Conservation (phyloP, 2,888 invertebrate genomes). For the Lissonota sp. region DNA sequence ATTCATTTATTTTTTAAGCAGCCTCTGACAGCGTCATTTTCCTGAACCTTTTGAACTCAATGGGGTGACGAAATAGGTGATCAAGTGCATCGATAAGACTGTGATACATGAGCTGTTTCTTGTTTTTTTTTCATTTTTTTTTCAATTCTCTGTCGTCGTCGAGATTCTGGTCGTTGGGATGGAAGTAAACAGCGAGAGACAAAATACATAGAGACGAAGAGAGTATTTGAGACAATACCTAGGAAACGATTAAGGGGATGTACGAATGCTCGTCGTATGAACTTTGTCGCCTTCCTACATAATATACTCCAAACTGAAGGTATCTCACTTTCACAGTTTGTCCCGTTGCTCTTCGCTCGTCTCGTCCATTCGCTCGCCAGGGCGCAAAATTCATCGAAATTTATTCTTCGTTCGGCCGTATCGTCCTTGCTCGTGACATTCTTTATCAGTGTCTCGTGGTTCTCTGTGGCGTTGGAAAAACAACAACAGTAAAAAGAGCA, state of each 20-base stretch:
- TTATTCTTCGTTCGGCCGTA: conserved; percentile 84
- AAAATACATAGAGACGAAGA: conserved; percentile 7
- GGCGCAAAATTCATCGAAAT: conserved; percentile 93
- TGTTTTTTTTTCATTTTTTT: conserved; percentile 24
- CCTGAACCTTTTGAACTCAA: conserved; percentile 57
- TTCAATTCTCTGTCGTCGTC: background rate
- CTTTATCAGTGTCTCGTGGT: conserved; percentile 76
- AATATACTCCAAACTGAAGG: conserved; percentile 82
- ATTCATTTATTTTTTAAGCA: conserved; percentile 10
- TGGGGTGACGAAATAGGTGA: conserved; percentile 61
- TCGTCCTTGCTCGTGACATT: conserved; percentile 76
- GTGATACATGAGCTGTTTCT: conserved; percentile 34
- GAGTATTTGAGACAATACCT: conserved; percentile 76
- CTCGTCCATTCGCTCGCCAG: conserved; percentile 90
- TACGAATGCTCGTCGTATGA: conserved; percentile 80
- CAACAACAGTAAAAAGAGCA: conserved; percentile 1
- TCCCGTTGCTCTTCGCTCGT: conserved; percentile 82
- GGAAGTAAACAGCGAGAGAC: conserved; percentile 20
- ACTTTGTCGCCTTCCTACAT: conserved; percentile 82
- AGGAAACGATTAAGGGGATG: conserved; percentile 81
- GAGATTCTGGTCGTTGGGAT: background rate
- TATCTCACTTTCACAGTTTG: conserved; percentile 83
- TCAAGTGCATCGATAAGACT: conserved; percentile 54
- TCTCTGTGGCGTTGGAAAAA: conserved; percentile 73
- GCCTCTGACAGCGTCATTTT: conserved; percentile 26